Evolutionary conservation across 2,113 vertebrate species (phyloP).

Genomic region (Nannospalax galili): DNA sequence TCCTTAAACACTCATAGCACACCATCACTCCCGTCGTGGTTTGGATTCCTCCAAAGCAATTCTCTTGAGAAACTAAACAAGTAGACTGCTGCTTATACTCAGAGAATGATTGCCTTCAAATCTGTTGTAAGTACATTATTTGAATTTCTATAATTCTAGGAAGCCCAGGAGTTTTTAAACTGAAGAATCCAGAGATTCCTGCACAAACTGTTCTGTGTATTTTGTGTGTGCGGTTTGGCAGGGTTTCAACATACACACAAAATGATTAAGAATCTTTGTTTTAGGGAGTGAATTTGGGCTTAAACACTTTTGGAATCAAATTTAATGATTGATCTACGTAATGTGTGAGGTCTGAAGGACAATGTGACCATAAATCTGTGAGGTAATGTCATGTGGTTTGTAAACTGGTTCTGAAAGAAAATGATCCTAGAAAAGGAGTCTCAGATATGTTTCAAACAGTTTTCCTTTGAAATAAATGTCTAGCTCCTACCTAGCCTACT

Average conservation of each 20-base stretch:
- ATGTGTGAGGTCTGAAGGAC: slow-evolving; percentile 3
- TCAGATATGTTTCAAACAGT: slow-evolving; percentile 22
- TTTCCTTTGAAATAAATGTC: slow-evolving; percentile 50
- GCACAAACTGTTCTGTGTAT: background rate
- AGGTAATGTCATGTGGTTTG: slow-evolving; percentile 34
- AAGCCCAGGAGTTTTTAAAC: background rate
- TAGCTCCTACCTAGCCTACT: background rate
- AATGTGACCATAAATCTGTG: slow-evolving; percentile 17
- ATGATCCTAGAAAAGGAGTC: slow-evolving; percentile 2
- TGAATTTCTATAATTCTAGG: background rate
- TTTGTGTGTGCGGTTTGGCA: background rate
- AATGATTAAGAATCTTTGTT: background rate
- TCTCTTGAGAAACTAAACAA: slow-evolving; percentile 7
- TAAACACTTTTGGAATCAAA: background rate
- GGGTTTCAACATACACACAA: background rate
- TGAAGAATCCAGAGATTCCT: background rate
- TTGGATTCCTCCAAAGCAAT: background rate
- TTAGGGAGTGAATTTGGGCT: slow-evolving; percentile 23
- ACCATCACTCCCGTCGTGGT: background rate
- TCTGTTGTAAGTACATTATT: background rate
- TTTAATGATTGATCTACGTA: slow-evolving; percentile 26
- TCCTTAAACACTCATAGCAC: background rate
- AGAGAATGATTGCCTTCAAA: background rate
- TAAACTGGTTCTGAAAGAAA: slow-evolving; percentile 47
- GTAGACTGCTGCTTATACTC: background rate